Evolutionary conservation across 2,797 vertebrate species (phyloP), one percentile per base, ranked within the genome.

Genomic region (Amblyopsis hoosieri): DNA sequence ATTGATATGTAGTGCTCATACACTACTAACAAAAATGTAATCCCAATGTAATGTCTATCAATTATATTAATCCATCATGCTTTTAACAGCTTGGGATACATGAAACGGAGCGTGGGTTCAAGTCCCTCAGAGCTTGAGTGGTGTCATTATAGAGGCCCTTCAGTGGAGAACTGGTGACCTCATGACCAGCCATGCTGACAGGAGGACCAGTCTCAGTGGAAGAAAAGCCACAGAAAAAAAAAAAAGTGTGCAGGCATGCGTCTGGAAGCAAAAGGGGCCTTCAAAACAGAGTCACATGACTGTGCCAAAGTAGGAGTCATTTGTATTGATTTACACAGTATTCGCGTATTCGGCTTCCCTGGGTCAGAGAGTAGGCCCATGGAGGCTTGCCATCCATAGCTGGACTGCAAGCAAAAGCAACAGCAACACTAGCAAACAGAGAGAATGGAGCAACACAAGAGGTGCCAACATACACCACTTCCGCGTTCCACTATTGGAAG

Each of bases 261-360:
- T 82, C 53, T 33, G 12, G 78, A 83, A 87, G 77, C 92, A 87
- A 92, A 93, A 93, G 91, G 88, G 74, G 85, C 88, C 90, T 92
- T 92, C 84, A 90, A 87, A 84, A 75, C 79, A 87, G 79, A 80
- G 86, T 93, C 90, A 92, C 89, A 88, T 87, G 87, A 73, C 85
- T 4, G 47, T 63, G 76, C 82, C 81, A 83, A 87, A 85, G 82
- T 46, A 68, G 63, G 75, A 82, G 84, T 83, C 90, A 81, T 88
- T 23, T 85, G 85, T 90, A 86, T 86, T 92, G 91, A 92, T 93
- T 92, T 91, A 89, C 85, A 86, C 87, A 74, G 87, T 79, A 72
- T 23, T 23, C 19, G 54, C 70, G 75, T 77, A 73, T 83, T 84
- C 60, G 71, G 82, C 81, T 88, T 75, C 59, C 69, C 59, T 42